Evolutionary conservation across 2,797 vertebrate species (phyloP).

Genomic region (Arrhamphus sclerolepis): DNA sequence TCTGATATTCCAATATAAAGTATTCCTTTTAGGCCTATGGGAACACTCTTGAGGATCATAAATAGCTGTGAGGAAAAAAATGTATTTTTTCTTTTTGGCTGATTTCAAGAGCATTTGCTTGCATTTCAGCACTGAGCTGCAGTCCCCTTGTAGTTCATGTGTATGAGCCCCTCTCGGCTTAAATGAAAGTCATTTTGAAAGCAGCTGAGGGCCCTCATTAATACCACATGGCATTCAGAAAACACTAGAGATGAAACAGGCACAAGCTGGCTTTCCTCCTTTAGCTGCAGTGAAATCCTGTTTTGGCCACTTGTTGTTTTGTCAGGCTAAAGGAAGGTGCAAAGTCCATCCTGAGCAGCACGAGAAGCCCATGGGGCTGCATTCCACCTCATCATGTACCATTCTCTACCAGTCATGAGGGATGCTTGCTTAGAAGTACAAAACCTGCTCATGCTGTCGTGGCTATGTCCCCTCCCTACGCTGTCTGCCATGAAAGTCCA

Average conservation of each 20-base stretch:
- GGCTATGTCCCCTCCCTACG: constrained; percentile 34
- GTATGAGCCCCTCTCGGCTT: constrained; percentile 35
- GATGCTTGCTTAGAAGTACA: constrained; percentile 32
- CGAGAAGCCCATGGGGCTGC: constrained; percentile 40
- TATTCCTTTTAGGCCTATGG: constrained; percentile 8
- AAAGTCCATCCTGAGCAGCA: constrained; percentile 54
- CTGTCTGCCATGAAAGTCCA: constrained; percentile 23
- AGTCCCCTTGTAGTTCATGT: constrained; percentile 42
- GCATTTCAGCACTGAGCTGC: constrained; percentile 21
- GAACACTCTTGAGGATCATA: constrained; percentile 53
- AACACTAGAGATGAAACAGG: constrained; percentile 56
- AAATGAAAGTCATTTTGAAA: constrained; percentile 57
- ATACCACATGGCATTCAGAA: constrained; percentile 53
- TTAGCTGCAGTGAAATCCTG: constrained; percentile 52
- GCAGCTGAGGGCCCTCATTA: constrained; percentile 51
- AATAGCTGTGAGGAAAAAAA: constrained; percentile 23
- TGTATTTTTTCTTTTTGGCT: constrained; percentile 44
- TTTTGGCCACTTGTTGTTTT: constrained; percentile 50
- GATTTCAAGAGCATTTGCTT: constrained; percentile 40
- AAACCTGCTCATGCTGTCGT: constrained; percentile 25
- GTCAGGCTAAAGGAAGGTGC: constrained; percentile 47
- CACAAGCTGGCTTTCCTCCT: constrained; percentile 34
- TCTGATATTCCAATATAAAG: too few relatives aligned
- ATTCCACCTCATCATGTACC: constrained; percentile 72
- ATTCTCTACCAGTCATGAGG: constrained; percentile 69